Conservation (phyloP, 1,140 invertebrate genomes). For the Sminthurides bifidus region DNA sequence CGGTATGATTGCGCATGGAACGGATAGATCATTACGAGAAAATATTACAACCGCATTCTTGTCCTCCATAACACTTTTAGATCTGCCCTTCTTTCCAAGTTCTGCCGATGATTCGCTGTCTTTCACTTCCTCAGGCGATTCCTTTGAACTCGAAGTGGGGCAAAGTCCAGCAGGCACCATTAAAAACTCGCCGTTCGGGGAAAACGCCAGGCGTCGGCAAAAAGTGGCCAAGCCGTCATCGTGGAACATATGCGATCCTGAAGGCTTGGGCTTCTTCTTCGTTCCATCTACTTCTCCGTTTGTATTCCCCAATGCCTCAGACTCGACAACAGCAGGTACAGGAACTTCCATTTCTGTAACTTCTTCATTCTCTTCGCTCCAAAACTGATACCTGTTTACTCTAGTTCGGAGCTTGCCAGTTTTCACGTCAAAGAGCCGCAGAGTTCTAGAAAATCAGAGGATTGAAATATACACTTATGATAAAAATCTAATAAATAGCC, state of each 20-base stretch:
- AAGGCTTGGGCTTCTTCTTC: neutral
- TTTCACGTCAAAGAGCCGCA: constrained; percentile 32
- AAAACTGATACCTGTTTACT: constrained; percentile 12
- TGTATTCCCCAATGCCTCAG: neutral
- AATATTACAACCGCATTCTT: constrained; percentile 26
- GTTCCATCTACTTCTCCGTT: neutral
- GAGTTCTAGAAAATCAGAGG: too few species aligned
- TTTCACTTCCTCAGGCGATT: neutral
- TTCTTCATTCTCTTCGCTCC: constrained; percentile 5
- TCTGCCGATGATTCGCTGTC: neutral
- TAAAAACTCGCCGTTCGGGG: constrained; percentile 76
- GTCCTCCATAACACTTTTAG: neutral
- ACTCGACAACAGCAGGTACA: neutral
- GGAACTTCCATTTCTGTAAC: neutral
- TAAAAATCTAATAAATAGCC: neutral
- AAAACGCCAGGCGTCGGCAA: constrained; percentile 74
- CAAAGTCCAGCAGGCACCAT: constrained; percentile 71
- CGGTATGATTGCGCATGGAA: constrained; percentile 44
- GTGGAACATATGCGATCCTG: constrained; percentile 58
- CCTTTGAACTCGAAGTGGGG: constrained; percentile 8
- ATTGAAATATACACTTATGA: too few species aligned
- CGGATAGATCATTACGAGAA: constrained; percentile 25
- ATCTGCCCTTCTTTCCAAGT: constrained; percentile 1
- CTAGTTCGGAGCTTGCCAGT: constrained; percentile 20
- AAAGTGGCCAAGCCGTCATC: constrained; percentile 92